Conservation (phyloP, 2,888 invertebrate genomes). For the Philonicus albiceps region DNA sequence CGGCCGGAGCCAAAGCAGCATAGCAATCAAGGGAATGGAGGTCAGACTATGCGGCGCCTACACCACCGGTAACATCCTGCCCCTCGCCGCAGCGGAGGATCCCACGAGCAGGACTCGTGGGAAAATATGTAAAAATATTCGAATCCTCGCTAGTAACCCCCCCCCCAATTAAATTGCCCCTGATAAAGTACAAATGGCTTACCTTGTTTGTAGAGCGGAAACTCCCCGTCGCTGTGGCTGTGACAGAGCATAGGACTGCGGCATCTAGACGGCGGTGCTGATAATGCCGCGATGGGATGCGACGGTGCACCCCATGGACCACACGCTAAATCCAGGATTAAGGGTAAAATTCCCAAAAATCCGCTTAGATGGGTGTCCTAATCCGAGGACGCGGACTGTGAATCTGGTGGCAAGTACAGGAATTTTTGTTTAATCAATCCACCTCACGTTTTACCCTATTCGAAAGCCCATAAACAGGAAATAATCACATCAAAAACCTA, state of each 20-base stretch:
- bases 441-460: not conserved
- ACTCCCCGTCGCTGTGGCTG: slow-evolving; percentile 86
- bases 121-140: slow-evolving; percentile 6
- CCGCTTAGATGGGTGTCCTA: not conserved
- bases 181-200: slow-evolving; percentile 52
- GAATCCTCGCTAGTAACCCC: not conserved
- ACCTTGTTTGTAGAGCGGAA: slow-evolving; percentile 84
- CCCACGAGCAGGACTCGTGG: not conserved
- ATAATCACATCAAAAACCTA: not conserved
- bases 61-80: not conserved
- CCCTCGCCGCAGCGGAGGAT: not conserved
- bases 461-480: not conserved
- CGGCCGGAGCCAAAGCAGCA: not conserved
- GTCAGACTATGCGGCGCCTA: slow-evolving; percentile 21
- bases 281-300: slow-evolving; percentile 32
- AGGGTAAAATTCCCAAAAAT: not conserved
- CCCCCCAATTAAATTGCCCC: not conserved
- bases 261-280: slow-evolving; percentile 66
- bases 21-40: slow-evolving; percentile 18
- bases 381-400: not conserved
- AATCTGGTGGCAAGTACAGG: not conserved
- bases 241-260: slow-evolving; percentile 81
- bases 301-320: slow-evolving; percentile 58
- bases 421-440: not conserved
- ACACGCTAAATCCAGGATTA: slow-evolving; percentile 46